These are phyloP conservation scores for Momotus momota DNA, from an alignment of 2,797 vertebrate species.

Conservation along the genomic window DNA sequence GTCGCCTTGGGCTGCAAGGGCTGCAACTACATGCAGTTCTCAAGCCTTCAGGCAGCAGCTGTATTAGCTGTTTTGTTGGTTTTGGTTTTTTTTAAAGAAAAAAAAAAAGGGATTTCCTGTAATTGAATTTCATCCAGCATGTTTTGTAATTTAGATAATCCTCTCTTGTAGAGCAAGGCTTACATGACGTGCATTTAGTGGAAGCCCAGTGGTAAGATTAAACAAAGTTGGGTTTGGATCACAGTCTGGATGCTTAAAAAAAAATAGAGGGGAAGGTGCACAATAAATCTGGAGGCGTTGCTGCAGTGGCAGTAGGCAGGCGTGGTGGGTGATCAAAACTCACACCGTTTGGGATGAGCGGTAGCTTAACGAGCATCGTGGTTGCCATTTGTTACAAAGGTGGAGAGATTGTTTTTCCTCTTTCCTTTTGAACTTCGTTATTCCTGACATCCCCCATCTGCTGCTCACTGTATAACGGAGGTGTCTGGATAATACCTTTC, in stretches of 20 bases:
- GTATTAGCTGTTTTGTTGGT: not conserved
- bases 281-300: rapidly evolving
- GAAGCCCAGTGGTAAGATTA: not conserved
- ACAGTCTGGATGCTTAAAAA: not conserved
- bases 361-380: not conserved
- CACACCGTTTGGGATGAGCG: not conserved
- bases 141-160: not conserved
- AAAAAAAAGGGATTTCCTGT: not conserved
- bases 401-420: not conserved
- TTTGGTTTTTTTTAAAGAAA: not conserved
- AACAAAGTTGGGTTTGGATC: not conserved
- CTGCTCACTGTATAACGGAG: not conserved
- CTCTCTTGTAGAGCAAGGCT: not conserved
- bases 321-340: not conserved
- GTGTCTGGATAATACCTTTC: not conserved
- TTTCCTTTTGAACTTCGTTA: not conserved
- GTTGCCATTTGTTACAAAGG: not conserved
- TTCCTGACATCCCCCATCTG: rapidly evolving
- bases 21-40: rapidly evolving
- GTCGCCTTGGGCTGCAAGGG: not conserved
- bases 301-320: not conserved
- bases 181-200: not conserved
- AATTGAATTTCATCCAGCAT: not conserved
- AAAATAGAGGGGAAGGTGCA: not conserved
- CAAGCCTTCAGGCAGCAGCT: not conserved